Base-by-base conservation (phyloP, 2,888 invertebrate species). In the Ashinkailepas kermadecensis region DNA sequence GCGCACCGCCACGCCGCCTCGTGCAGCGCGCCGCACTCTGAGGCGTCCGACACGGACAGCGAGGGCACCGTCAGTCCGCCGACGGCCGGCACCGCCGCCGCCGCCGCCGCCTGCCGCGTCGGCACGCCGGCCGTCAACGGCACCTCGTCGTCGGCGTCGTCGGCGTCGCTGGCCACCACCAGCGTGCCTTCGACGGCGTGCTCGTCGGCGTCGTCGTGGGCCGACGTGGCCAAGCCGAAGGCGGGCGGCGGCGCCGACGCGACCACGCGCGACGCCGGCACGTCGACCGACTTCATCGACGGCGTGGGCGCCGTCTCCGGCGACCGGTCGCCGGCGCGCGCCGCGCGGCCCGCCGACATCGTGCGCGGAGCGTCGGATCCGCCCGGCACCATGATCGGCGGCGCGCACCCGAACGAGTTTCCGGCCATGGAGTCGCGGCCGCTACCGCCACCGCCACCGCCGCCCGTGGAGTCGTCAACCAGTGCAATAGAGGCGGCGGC, bases 201-300 rank as follows among this genome's bases (percentile, higher is more conserved):
- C 56, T 58, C 79, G 13, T 21, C 58, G 23, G 23, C 58, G 6
- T 54, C 79, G 15, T 79, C 79, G 18, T 79, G 79, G 79, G 81
- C 81, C 8, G 64, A 57, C 65, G 64, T 70, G 59, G 57, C 65
- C 64, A 80, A 56, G 59, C n/a, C 57, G 25, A 81, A 64, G 25
- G 10, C 74, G 56, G 64, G 54, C 80, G 59, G 15, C 23, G 62
- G 7, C 59, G 62, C 62, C 7, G 39, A n/a, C 39, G 79, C 57
- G 23, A 11, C 15, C 79, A 59, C 59, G 15, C 59, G 59, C 59
- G 59, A 59, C 59, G 79, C 79, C 7, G 62, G 21, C 21, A 21
- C 78, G 23, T n/a, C 18, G n/a, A 78, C 78, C 21, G 79, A 79
- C 79, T 79, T 58, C 18, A 79, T 79, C 58, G 23, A 79, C 58